Base-by-base conservation (phyloP, 2,888 invertebrate genomes). In the Volucella inanis region DNA sequence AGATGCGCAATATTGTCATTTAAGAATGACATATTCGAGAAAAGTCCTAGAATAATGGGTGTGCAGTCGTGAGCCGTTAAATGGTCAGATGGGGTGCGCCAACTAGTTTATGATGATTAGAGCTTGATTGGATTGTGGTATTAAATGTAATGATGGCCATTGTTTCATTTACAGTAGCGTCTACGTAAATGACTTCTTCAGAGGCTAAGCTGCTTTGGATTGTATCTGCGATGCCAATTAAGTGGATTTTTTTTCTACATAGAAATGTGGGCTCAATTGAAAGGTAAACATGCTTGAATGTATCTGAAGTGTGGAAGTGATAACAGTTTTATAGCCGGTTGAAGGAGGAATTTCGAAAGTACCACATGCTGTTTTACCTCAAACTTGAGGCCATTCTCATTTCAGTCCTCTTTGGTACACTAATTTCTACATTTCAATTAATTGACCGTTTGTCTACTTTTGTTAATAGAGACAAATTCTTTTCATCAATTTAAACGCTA, bases 1-100 rank as follows among this genome's bases (percentile, higher is more conserved):
- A 43, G 54, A 70, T 61, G 75, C 55, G 79, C 84, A 84, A 76
- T 79, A 76, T 80, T 84, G 84, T 85, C 76, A 49, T 70, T 67
- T 31, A 31, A 12, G 61, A 62, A 57, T 72, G 67, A 67, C 65
- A 67, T 70, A 64, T 54, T 15, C 18, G 43, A 38, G 54, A 3
- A 52, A 49, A 72, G 61, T 50, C 10, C 61, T 14, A 45, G 31
- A 31, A 67, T 57, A 67, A 74, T 74, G 59, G 52, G 18, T 39
- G 43, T 52, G 59, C 52, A 50, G 54, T 57, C 65, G 39, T 55
- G 38, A 50, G 39, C 18, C 39, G 52, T 15, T n/a, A 43, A 14
- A 9, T 2, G 11, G 12, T 12, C 38, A n/a, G 9, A 39, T 52
- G 39, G 61, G 68, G 57, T 67, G 65, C 70, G 64, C 57, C 50